Conservation (phyloP, 2,888 invertebrate species). For the Lydus trimaculatus region DNA sequence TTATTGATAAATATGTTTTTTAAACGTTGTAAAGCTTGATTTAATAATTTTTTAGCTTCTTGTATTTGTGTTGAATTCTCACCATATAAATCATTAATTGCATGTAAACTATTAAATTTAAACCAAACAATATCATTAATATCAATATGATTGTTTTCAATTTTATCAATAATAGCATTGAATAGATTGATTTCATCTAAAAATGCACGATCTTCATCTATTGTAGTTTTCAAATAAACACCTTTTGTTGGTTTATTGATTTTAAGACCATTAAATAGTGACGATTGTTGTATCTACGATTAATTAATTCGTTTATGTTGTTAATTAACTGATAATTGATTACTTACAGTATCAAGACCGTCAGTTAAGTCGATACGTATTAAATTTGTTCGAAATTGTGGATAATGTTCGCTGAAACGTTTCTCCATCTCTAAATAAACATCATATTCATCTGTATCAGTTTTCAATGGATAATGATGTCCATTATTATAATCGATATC, state of each 20-base stretch:
- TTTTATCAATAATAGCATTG: conserved; percentile 66
- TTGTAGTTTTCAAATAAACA: conserved; percentile 49
- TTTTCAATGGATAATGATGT: conserved; percentile 66
- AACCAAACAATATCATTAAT: conserved; percentile 73
- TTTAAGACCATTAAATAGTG: conserved; percentile 52
- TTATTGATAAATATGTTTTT: conserved; percentile 65
- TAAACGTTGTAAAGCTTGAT: conserved; percentile 64
- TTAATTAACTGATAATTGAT: conserved; percentile 6
- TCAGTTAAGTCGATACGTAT: conserved; percentile 71
- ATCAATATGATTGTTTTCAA: conserved; percentile 63
- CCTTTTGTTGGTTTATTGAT: conserved; percentile 48
- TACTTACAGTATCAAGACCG: conserved; percentile 69
- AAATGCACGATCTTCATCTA: conserved; percentile 70
- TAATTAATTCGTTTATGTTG: no score
- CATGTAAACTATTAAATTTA: conserved; percentile 68
- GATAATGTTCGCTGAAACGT: conserved; percentile 68
- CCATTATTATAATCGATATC: conserved; percentile 63
- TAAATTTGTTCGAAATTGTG: conserved; percentile 66
- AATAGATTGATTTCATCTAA: conserved; percentile 69
- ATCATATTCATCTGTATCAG: conserved; percentile 70
- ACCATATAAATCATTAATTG: conserved; percentile 71
- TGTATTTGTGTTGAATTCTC: conserved; percentile 69
- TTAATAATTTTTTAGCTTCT: conserved; percentile 70
- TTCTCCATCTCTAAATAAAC: conserved; percentile 67
- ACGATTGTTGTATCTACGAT: background rate